Conservation (phyloP, 1,140 invertebrate species). For the Hydropsyche tenuis region DNA sequence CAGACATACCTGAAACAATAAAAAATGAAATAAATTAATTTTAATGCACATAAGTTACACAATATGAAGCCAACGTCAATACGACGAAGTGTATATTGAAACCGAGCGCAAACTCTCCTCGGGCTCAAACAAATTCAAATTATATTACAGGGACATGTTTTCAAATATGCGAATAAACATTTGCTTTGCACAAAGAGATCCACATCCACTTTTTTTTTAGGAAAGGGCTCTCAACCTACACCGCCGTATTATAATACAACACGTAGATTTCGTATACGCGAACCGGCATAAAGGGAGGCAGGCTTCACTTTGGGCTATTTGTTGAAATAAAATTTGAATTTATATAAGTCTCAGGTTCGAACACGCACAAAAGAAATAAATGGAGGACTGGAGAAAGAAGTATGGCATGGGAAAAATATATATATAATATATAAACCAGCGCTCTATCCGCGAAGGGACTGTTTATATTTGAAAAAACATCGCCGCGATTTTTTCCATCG, state of each 20-base stretch:
- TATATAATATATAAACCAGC: not conserved
- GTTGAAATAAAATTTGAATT: slow-evolving; percentile 48
- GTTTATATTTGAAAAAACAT: slow-evolving; percentile 20
- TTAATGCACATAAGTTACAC: not conserved
- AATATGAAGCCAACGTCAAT: not conserved
- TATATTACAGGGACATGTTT: slow-evolving; percentile 23
- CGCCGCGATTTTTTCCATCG: not conserved
- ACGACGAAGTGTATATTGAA: not conserved
- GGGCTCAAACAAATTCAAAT: slow-evolving; percentile 30
- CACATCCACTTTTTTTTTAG: slow-evolving; percentile 14
- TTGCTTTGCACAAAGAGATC: slow-evolving; percentile 28
- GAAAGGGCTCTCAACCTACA: not conserved
- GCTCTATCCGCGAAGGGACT: slow-evolving; percentile 16
- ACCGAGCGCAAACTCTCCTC: not conserved
- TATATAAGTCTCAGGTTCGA: slow-evolving; percentile 35
- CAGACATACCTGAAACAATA: slow-evolving; percentile 24
- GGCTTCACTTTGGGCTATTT: slow-evolving; percentile 39
- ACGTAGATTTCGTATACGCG: too few relatives aligned
- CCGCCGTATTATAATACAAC: too few relatives aligned
- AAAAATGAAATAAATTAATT: not conserved
- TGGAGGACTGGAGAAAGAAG: slow-evolving; percentile 9
- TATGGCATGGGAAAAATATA: slow-evolving; percentile 2
- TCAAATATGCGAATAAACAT: slow-evolving; percentile 32
- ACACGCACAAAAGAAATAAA: slow-evolving; percentile 13
- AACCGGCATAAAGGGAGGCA: too few relatives aligned